Conservation (phyloP, 2,888 invertebrate genomes). For the Megamerina dolium region DNA sequence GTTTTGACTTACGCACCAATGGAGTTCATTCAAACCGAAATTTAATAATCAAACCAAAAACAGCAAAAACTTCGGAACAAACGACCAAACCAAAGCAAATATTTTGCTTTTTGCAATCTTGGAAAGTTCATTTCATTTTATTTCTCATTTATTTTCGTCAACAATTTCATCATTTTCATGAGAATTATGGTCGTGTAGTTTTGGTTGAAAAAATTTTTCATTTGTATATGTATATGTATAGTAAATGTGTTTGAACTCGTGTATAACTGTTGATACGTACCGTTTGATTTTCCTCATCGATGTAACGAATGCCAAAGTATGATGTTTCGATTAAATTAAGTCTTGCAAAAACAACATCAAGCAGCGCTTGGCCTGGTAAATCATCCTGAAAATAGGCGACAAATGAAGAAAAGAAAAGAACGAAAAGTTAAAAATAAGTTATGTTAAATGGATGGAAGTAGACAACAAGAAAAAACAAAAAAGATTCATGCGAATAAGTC, state of each 20-base stretch:
- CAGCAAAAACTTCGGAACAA: too few species aligned
- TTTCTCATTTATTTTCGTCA: too few species aligned
- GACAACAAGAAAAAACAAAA: slow-evolving; percentile 7
- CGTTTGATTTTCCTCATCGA: slow-evolving; percentile 90
- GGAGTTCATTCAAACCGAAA: too few species aligned
- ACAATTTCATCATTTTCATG: too few species aligned
- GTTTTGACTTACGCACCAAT: too few species aligned
- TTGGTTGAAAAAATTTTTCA: neutral
- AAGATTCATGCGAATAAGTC: too few species aligned
- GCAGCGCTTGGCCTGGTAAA: slow-evolving; percentile 79
- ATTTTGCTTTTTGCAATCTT: too few species aligned
- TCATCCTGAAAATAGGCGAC: slow-evolving; percentile 67
- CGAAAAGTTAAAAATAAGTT: slow-evolving; percentile 7
- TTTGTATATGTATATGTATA: slow-evolving; percentile 2
- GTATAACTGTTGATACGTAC: slow-evolving; percentile 54
- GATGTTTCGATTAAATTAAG: slow-evolving; percentile 92
- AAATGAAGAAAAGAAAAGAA: slow-evolving; percentile 5
- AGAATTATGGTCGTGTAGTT: slow-evolving; percentile 1
- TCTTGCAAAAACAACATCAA: slow-evolving; percentile 89
- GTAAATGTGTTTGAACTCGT: neutral
- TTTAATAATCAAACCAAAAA: too few species aligned
- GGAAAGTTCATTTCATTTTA: too few species aligned
- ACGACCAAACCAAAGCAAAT: too few species aligned
- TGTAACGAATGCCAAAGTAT: slow-evolving; percentile 90
- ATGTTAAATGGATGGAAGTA: slow-evolving; percentile 4